phyloP scores from a whole-genome alignment of 2,797 vertebrate species.

The Pseudocheirus occidentalis region DNA sequence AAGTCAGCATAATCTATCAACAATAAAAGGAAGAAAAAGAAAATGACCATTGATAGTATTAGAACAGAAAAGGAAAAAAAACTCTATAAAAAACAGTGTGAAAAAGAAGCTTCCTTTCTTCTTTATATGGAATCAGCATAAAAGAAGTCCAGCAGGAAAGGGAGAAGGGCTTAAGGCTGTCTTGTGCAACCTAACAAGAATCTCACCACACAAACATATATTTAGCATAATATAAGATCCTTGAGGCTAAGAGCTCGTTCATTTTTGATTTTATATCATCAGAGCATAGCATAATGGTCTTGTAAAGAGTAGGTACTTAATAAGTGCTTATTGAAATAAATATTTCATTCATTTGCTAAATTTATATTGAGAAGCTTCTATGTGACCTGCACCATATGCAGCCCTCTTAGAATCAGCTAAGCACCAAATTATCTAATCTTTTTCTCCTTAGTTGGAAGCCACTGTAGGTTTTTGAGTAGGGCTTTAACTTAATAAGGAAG shows the following conservation, averaged over 20 bases:
- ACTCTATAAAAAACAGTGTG: neutral
- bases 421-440: neutral
- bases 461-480: slow-evolving; percentile 36
- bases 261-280: neutral
- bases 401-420: neutral
- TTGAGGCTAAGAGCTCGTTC: neutral
- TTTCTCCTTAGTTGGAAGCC: neutral
- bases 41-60: neutral
- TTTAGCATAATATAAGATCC: neutral
- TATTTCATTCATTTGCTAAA: neutral
- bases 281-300: neutral
- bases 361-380: neutral
- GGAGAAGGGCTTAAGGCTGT: neutral
- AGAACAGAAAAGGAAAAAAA: neutral
- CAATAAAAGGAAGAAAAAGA: neutral
- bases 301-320: neutral
- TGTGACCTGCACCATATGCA: neutral
- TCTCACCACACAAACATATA: neutral
- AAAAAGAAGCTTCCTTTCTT: neutral
- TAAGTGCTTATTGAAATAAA: neutral
- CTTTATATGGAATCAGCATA: neutral
- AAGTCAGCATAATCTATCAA: neutral
- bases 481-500: slow-evolving; percentile 24
- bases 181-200: neutral
- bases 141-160: neutral